These are phyloP conservation scores for Paradoxurus hermaphroditus DNA, from an alignment of 2,113 vertebrate genomes.

Conservation along the genomic window DNA sequence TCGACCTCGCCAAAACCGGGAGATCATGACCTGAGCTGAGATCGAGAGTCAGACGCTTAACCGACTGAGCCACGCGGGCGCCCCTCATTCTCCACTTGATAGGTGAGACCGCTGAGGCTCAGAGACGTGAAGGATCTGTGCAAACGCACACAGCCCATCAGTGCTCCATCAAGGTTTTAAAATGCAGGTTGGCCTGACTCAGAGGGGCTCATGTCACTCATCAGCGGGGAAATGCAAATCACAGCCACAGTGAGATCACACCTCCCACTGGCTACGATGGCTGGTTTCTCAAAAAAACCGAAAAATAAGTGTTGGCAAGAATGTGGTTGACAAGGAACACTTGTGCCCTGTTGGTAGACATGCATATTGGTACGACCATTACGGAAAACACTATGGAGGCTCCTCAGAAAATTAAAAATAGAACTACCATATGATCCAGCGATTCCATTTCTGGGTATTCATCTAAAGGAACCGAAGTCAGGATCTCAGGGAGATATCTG, in stretches of 20 bases:
- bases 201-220: not conserved
- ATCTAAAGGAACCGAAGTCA: not conserved
- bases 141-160: not conserved
- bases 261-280: not conserved
- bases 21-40: no score
- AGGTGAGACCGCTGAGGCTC: not conserved
- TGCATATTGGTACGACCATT: not conserved
- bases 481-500: not conserved
- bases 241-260: not conserved
- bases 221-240: not conserved
- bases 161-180: not conserved
- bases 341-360: not conserved
- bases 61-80: no score
- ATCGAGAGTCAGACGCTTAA: no score
- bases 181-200: not conserved
- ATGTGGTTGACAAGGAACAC: not conserved
- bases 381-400: not conserved
- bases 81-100: no score
- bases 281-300: not conserved
- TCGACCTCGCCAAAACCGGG: no score
- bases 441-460: not conserved
- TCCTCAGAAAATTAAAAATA: not conserved
- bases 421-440: not conserved
- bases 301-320: not conserved
- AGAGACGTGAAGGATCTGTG: not conserved